These are phyloP conservation scores for Ichneumon xanthorius DNA, from an alignment of 2,888 invertebrate species.

Conservation along the genomic window DNA sequence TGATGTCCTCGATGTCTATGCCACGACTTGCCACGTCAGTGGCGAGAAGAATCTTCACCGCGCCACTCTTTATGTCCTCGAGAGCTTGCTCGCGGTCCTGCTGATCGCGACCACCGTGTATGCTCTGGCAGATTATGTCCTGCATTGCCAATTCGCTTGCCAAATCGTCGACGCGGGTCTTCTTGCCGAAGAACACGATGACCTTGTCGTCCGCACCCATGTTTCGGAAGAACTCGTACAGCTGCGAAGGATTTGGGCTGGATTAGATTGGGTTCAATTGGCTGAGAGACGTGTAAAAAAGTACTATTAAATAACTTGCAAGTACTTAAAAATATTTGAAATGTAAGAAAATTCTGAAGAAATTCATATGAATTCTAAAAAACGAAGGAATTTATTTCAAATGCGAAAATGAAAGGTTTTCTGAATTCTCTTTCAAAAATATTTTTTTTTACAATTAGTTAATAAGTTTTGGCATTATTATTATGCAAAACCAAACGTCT, in stretches of 20 bases:
- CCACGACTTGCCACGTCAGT: slow-evolving; percentile 98
- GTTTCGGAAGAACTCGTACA: slow-evolving; percentile 89
- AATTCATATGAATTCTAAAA: too few relatives aligned
- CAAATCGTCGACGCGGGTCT: slow-evolving; percentile 93
- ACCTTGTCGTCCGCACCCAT: slow-evolving; percentile 93
- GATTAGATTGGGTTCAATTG: not conserved
- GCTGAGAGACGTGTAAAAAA: not conserved
- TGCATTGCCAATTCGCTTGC: slow-evolving; percentile 91
- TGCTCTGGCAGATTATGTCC: slow-evolving; percentile 90
- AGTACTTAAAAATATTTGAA: not conserved
- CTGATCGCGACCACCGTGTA: slow-evolving; percentile 96
- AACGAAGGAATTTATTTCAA: too few relatives aligned
- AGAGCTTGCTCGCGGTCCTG: slow-evolving; percentile 92
- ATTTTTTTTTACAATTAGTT: too few relatives aligned
- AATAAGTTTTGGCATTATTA: too few relatives aligned
- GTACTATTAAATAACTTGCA: not conserved
- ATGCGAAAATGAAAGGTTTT: too few relatives aligned
- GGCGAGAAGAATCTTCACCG: slow-evolving; percentile 93
- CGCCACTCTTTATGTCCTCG: slow-evolving; percentile 92
- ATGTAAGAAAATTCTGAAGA: not conserved
- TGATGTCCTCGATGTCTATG: slow-evolving; percentile 95
- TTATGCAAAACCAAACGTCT: too few relatives aligned
- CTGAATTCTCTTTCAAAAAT: too few relatives aligned
- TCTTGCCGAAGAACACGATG: slow-evolving; percentile 96
- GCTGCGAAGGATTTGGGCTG: slow-evolving; percentile 81